phyloP scores from a whole-genome alignment of 2,113 vertebrate genomes.

The Cryptomyrus ogoouensis region DNA sequence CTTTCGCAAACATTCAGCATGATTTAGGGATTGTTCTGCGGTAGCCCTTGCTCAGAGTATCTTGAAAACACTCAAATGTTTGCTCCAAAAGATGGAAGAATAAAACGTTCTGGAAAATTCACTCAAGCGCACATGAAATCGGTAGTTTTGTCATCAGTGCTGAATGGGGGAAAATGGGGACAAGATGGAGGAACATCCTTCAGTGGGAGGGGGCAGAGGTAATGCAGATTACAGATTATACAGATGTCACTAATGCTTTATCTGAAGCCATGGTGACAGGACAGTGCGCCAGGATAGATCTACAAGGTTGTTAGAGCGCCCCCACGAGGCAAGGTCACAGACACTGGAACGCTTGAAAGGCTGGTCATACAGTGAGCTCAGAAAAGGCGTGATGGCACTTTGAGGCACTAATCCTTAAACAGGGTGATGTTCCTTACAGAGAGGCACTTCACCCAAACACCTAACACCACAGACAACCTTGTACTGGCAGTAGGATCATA shows the following conservation, averaged over 20 bases:
- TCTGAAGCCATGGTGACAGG: background rate
- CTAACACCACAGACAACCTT: background rate
- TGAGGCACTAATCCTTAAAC: background rate
- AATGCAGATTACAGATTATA: constrained; percentile 4
- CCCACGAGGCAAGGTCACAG: background rate
- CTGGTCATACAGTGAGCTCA: background rate
- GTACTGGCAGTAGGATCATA: background rate
- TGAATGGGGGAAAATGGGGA: background rate
- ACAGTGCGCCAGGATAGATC: background rate
- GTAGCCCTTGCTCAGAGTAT: background rate
- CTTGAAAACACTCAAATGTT: background rate
- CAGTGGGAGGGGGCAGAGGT: background rate
- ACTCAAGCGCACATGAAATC: background rate
- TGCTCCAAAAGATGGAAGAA: background rate
- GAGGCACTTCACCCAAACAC: background rate
- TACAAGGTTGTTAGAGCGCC: background rate
- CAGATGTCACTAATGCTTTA: constrained; percentile 11
- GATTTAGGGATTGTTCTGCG: background rate
- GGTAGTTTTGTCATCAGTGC: background rate
- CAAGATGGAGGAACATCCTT: background rate
- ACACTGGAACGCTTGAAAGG: background rate
- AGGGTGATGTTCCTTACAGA: background rate
- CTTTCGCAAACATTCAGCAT: background rate
- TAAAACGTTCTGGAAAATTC: background rate
- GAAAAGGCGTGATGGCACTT: background rate